Percentiles rank a stretch among this genome's conserved stretches.
phyloP scores from a whole-genome alignment of 2,797 vertebrate genomes.

The Sylvia borin region DNA sequence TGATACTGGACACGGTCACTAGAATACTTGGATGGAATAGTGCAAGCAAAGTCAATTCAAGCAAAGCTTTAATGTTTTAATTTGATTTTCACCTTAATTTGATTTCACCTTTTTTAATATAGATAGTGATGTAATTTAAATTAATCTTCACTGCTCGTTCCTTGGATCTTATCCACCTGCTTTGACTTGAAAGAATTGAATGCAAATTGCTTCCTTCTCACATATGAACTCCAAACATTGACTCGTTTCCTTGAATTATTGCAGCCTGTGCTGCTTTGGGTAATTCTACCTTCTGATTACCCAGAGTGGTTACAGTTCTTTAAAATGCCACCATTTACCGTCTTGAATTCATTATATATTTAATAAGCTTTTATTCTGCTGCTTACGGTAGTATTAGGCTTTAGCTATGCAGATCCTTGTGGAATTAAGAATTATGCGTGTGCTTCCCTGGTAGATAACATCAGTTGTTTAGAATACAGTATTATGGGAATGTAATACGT shows the following conservation, averaged over 20 bases:
- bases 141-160: background rate
- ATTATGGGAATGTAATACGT: background rate
- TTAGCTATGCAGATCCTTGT: background rate
- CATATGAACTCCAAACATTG: background rate
- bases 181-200: constrained; percentile 6
- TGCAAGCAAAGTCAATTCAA: background rate
- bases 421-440: background rate
- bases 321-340: background rate
- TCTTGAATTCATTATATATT: background rate
- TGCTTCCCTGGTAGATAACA: background rate
- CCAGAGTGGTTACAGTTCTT: background rate
- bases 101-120: background rate
- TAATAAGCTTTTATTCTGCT: background rate
- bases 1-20: background rate
- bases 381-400: background rate
- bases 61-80: background rate
- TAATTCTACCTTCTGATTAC: background rate
- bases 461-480: background rate
- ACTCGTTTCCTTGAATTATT: background rate
- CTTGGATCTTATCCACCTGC: background rate
- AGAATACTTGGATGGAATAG: background rate
- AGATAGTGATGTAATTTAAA: background rate
- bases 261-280: background rate
- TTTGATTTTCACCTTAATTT: background rate
- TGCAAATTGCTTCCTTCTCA: background rate